A percentile compares a stretch with the other conserved stretches of the same genome.
phyloP scores from a whole-genome alignment of 2,113 vertebrate genomes.

The Myotis lucifugus region DNA sequence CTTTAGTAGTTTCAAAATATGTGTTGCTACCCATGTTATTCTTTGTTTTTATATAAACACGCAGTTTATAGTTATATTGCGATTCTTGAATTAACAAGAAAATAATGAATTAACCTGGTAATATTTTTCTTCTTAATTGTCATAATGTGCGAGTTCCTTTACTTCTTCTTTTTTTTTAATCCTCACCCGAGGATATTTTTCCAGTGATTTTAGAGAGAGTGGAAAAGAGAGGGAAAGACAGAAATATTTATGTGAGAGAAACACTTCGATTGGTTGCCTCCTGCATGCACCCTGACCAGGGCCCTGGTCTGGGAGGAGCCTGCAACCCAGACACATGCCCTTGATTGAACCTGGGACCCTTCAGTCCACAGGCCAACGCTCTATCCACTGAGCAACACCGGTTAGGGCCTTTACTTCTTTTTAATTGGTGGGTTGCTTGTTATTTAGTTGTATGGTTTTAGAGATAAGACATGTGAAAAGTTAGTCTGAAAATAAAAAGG shows the following conservation, averaged over 20 bases:
- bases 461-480: background rate
- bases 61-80: background rate
- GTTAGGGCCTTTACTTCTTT: background rate
- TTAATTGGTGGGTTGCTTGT: background rate
- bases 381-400: too few relatives aligned
- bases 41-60: background rate
- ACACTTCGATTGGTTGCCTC: too few relatives aligned
- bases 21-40: background rate
- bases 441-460: background rate
- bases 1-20: background rate
- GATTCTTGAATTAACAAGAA: slow-evolving; percentile 10
- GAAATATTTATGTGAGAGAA: too few relatives aligned
- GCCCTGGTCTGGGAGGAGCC: too few relatives aligned
- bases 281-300: too few relatives aligned
- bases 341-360: too few relatives aligned
- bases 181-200: too few relatives aligned
- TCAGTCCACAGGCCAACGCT: too few relatives aligned
- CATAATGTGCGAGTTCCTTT: background rate
- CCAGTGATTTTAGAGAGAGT: too few relatives aligned
- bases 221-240: too few relatives aligned
- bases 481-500: background rate
- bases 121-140: background rate
- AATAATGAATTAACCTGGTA: background rate
- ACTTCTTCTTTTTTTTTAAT: background rate
- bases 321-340: too few relatives aligned